These are phyloP conservation scores for Megaceryle maxima DNA, from an alignment of 2,113 vertebrate genomes.

Conservation along the genomic window DNA sequence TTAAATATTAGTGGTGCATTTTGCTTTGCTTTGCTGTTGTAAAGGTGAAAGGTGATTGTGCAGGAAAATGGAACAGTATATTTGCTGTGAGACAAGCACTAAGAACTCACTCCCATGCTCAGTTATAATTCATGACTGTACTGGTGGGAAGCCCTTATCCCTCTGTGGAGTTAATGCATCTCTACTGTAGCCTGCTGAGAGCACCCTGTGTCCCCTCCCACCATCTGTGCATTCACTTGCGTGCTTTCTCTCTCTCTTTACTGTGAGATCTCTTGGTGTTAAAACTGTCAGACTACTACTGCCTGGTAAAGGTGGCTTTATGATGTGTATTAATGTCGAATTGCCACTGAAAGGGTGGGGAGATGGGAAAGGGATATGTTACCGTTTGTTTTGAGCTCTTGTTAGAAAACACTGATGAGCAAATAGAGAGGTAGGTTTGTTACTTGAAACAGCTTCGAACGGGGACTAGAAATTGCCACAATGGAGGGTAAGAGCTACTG, in stretches of 20 bases:
- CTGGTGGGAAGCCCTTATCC: slow-evolving; percentile 79
- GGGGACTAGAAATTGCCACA: neutral
- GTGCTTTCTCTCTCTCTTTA: slow-evolving; percentile 28
- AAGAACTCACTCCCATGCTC: slow-evolving; percentile 75
- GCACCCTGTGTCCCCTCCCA: slow-evolving; percentile 78
- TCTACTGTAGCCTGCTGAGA: slow-evolving; percentile 82
- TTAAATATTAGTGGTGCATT: slow-evolving; percentile 72
- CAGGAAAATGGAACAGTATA: slow-evolving; percentile 76
- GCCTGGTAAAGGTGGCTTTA: slow-evolving; percentile 66
- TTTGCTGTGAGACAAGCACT: slow-evolving; percentile 76
- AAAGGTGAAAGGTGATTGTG: slow-evolving; percentile 78
- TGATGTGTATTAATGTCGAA: slow-evolving; percentile 49
- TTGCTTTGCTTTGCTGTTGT: slow-evolving; percentile 69
- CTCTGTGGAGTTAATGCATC: slow-evolving; percentile 83
- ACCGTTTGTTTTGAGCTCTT: neutral
- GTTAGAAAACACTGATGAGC: slow-evolving; percentile 29
- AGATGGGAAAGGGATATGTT: slow-evolving; percentile 14
- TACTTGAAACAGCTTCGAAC: neutral
- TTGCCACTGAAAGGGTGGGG: slow-evolving; percentile 44
- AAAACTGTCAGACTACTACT: slow-evolving; percentile 50
- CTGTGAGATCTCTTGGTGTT: slow-evolving; percentile 66
- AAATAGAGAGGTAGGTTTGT: slow-evolving; percentile 13
- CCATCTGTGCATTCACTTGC: slow-evolving; percentile 76
- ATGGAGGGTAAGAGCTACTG: neutral
- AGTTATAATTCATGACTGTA: slow-evolving; percentile 85